Base-by-base conservation (phyloP, 2,797 vertebrate genomes). In the Allobates femoralis region DNA sequence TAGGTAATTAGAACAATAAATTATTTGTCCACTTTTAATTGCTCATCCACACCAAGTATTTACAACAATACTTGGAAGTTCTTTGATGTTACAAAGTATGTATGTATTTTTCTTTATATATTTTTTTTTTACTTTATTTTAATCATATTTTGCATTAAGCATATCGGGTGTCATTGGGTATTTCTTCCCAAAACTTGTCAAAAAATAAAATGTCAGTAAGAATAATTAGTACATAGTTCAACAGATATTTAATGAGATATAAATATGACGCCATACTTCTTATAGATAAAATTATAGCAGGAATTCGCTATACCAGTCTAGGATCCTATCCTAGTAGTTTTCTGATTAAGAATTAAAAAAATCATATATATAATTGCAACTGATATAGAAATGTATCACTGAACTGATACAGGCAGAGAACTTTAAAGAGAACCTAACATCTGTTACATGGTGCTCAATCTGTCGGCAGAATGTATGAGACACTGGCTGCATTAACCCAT, bases 11-110 rank as follows among this genome's bases (percentile, higher is more conserved):
- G 95, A 95, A 96, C 95, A 97, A 97, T 97, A 97, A 96, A 96
- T 97, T 97, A 96, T 94, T 88, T 89, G 86, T 86, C 71, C 90
- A 94, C 85, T 90, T 94, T 95, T 80, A 95, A 95, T 94, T 95
- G 93, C 96, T 95, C 93, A 94, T 93, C 94, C 95, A 94, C 94
- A 94, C 94, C 95, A 96, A 97, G 95, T 97, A 97, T 97, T 96
- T 97, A 97, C 94, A 97, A 97, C 96, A 97, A 97, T 97, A 97
- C 96, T 96, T 96, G 95, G 93, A 95, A 94, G 92, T 96, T 95
- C 93, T 94, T 96, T 94, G 94, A 95, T 92, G 95, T 94, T 94
- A 92, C 90, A 92, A 94, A 94, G 94, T 93, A 94, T 92, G 92
- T 94, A n/a, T n/a, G n/a, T n/a, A n/a, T 93, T 51, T 83, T 81